phyloP scores from a whole-genome alignment of 1,140 invertebrate species.

The Cydia splendana region DNA sequence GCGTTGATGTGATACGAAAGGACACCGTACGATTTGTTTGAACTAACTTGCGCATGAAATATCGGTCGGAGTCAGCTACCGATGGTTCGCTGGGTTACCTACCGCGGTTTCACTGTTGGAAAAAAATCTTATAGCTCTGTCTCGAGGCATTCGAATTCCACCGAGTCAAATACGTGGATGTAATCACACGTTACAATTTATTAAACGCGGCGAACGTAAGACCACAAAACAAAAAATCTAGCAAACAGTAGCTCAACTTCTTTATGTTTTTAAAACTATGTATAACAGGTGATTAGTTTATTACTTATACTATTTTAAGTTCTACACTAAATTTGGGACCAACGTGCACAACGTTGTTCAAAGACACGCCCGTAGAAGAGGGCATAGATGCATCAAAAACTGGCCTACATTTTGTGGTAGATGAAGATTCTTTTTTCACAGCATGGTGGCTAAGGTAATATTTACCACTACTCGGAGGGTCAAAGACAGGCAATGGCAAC shows the following conservation, averaged over 20 bases:
- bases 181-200: slow-evolving; percentile 76
- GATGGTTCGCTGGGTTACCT: slow-evolving; percentile 76
- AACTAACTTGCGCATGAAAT: slow-evolving; percentile 70
- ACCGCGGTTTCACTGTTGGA: slow-evolving; percentile 58
- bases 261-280: slow-evolving; percentile 36
- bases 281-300: neutral
- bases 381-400: too few species aligned
- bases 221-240: neutral
- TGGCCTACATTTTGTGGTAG: too few species aligned
- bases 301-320: too few species aligned
- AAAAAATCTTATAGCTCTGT: slow-evolving; percentile 68
- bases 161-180: slow-evolving; percentile 72
- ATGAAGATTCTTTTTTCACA: too few species aligned
- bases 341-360: too few species aligned
- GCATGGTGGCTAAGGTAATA: too few species aligned
- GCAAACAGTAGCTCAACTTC: slow-evolving; percentile 41
- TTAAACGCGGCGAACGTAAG: slow-evolving; percentile 58
- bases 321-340: too few species aligned
- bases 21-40: slow-evolving; percentile 78
- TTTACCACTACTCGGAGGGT: too few species aligned
- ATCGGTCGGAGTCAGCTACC: slow-evolving; percentile 68
- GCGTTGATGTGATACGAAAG: slow-evolving; percentile 63
- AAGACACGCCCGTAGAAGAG: too few species aligned
- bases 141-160: slow-evolving; percentile 72
- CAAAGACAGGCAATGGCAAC: too few species aligned